phyloP scores from a whole-genome alignment of 1,140 invertebrate species.

The Saccostrea cuccullata region DNA sequence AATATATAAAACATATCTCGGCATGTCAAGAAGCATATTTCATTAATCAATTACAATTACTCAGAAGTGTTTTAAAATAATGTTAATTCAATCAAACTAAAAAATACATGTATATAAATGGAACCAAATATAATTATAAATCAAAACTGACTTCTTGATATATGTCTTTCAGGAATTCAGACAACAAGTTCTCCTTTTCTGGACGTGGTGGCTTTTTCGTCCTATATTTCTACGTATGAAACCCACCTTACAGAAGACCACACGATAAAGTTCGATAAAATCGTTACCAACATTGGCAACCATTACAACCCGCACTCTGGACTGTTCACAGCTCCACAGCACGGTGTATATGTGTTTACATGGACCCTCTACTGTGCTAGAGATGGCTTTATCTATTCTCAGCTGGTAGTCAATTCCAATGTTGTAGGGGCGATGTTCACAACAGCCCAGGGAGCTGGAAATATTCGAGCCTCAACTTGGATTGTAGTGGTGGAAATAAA shows the following conservation, averaged over 20 bases:
- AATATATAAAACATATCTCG: too few species aligned
- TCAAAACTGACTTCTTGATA: too few species aligned
- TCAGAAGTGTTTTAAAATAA: too few species aligned
- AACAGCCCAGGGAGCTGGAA: neutral
- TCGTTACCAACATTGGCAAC: constrained; percentile 33
- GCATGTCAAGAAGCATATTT: neutral
- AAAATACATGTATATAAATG: neutral
- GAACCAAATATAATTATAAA: neutral
- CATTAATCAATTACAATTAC: neutral
- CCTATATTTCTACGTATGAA: neutral
- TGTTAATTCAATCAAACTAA: too few species aligned
- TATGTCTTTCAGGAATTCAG: neutral
- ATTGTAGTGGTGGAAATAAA: neutral
- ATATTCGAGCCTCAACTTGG: neutral
- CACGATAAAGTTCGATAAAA: constrained; percentile 25
- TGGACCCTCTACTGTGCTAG: neutral
- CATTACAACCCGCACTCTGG: constrained; percentile 35
- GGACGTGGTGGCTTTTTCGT: neutral
- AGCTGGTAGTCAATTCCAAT: neutral
- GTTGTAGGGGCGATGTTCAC: neutral
- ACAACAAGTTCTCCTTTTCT: neutral
- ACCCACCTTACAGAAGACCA: neutral
- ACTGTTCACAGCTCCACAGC: neutral
- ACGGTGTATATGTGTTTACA: constrained; percentile 15
- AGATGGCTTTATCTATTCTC: neutral